Conservation (phyloP, 1,140 invertebrate species). For the Pemphigus obesinymphae region DNA sequence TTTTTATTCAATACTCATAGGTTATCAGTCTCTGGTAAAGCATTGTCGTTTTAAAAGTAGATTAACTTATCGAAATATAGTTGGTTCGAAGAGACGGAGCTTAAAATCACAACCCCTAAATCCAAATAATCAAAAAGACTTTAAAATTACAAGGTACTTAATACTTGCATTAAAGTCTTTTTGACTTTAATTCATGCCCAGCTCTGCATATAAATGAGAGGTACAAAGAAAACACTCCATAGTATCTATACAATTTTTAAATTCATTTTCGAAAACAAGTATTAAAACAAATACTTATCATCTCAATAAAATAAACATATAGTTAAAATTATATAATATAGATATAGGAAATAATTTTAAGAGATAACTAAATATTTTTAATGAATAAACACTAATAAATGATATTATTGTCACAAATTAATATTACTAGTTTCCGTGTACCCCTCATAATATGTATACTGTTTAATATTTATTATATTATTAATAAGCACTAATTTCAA, state of each 20-base stretch:
- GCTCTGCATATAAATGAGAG: slow-evolving; percentile 40
- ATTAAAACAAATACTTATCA: not conserved
- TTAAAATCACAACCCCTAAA: not conserved
- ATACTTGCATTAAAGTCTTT: slow-evolving; percentile 12
- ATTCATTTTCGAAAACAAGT: not conserved
- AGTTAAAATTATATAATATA: not conserved
- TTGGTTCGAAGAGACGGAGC: not conserved
- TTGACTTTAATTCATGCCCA: slow-evolving; percentile 30
- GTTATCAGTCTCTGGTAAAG: not conserved
- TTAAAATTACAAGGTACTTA: not conserved
- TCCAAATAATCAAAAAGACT: not conserved
- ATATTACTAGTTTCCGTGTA: slow-evolving; percentile 9
- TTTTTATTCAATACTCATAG: not conserved
- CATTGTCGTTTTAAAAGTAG: slow-evolving; percentile 6
- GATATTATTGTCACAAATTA: not conserved
- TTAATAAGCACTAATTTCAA: slow-evolving; percentile 30
- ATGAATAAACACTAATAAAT: not conserved
- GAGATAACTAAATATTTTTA: not conserved
- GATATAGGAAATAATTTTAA: not conserved
- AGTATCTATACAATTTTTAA: not conserved
- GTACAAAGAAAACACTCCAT: slow-evolving; percentile 1
- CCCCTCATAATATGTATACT: slow-evolving; percentile 37
- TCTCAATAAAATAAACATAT: not conserved
- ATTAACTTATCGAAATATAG: not conserved
- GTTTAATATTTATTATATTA: slow-evolving; percentile 32